Base-by-base conservation (phyloP, 2,888 invertebrate species). In the Hetaerina titia region DNA sequence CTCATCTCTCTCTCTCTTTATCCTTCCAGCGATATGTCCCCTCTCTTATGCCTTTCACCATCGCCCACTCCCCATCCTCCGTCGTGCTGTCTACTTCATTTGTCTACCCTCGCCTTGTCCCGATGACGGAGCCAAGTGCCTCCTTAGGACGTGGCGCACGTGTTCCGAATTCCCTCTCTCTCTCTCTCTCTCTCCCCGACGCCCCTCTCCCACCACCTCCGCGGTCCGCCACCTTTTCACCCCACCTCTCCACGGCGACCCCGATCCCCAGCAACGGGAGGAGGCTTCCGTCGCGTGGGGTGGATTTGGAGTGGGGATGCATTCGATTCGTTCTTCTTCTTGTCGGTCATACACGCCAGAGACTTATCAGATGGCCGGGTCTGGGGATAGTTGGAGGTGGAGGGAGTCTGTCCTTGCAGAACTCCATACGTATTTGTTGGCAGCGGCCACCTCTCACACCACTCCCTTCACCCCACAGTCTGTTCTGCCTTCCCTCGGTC, bases 111-210 rank as follows among this genome's bases (percentile, higher is more conserved):
- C 81, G 81, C 58, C 92, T 74, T 74, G 31, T 57, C 92, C 45
- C 69, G 92, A 92, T 92, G 92, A 92, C 69, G 74, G 92, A 92
- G 92, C 92, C 92, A 92, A 92, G 92, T 92, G 69, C 69, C 92
- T 92, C 92, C 92, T 92, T 74, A 92, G 69, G 92, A 92, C 90
- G 90, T 90, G 90, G 64, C 90, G 90, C 90, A 92, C 92, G 92
- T 92, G 92, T 69, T 92, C 69, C 92, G 92, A 92, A 92, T 92
- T 69, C 92, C 74, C 90, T 63, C 90, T 64, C 45, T 64, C 69
- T 56, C 31, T 22, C 15, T 5, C 4, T 25, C 64, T 22, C 89
- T 19, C 88, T 45, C 56, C 88, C 45, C 19, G 9, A 13, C 58
- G 58, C 60, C 25, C 60, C 25, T 31, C 15, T 22, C 63, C 19